Base-by-base conservation (phyloP, 2,113 vertebrate genomes). In the Girardinichthys multiradiatus region DNA sequence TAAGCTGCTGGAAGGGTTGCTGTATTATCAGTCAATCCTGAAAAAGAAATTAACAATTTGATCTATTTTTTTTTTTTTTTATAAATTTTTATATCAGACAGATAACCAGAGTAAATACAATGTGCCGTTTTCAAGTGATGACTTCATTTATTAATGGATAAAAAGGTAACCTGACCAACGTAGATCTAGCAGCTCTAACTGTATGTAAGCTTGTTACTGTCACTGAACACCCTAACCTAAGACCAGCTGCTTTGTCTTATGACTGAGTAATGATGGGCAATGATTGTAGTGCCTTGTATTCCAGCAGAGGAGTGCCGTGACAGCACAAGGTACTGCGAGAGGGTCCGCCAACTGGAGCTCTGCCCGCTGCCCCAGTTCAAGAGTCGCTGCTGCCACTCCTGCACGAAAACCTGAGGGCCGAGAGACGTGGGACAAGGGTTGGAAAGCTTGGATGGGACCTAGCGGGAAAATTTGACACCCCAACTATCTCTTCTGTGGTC, bases 251-350 rank as follows among this genome's bases (percentile, higher is more conserved):
- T n/a, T 10, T 35, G 10, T 35, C 35, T 35, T 35, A 14, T 45
- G 17, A 54, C n/a, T 54, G 21, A 9, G 24, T 54, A 54, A 54
- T n/a, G 48, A 54, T n/a, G 48, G n/a, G 24, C 24, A 10, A 11
- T 54, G 24, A 39, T 29, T 14, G 15, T n/a, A 15, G 21, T 17
- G 80, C 68, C 68, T 13, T 84, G 45, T 73, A 70, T 73, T 80
- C 82, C 87, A 90, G 79, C 86, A 94, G 96, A 93, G 57, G 96
- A 97, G 73, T 99, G 98, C 90, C 95, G 92, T 85, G 97, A 99
- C 90, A 98, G 96, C 85, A 98, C 96, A 35, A 93, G 96, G 82
- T 98, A 98, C 92, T 99, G 98, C 74, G 97, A 98, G 93, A 98
- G 97, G 90, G 98, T 97, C 39, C 95, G 94, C 75, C 96, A 98